Conservation (phyloP, 2,797 vertebrate genomes). For the Crenuchus spilurus region DNA sequence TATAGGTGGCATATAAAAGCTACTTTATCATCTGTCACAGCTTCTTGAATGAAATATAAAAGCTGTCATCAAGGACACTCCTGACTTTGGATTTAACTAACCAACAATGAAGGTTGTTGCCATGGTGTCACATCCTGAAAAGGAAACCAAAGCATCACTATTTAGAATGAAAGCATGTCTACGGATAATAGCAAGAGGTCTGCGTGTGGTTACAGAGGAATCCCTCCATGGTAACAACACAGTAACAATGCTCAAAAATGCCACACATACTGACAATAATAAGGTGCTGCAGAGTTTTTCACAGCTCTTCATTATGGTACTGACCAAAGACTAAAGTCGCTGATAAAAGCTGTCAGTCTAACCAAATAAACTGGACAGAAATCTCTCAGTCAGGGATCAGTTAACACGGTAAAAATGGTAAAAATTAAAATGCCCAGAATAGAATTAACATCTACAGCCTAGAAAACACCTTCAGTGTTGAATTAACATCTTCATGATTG, state of each 20-base stretch:
- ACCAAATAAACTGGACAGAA: not conserved
- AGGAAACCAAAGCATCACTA: conserved; percentile 19
- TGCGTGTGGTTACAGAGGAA: not conserved
- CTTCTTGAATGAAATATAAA: conserved; percentile 20
- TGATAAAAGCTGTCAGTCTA: not conserved
- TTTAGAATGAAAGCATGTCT: conserved; percentile 5
- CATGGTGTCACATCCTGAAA: conserved; percentile 55
- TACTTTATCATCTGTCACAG: conserved; percentile 41
- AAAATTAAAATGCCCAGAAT: too few species aligned
- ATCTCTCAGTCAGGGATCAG: not conserved
- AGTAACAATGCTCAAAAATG: not conserved
- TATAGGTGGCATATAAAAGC: conserved; percentile 34
- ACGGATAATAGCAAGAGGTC: not conserved
- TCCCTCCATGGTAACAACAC: not conserved
- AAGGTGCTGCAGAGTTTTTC: not conserved
- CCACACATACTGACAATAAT: not conserved
- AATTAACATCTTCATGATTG: not conserved
- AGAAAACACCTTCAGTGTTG: not conserved
- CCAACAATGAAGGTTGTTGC: conserved; percentile 60
- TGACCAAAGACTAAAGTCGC: not conserved
- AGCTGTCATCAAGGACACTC: conserved; percentile 44
- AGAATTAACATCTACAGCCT: not conserved
- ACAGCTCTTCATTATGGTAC: not conserved
- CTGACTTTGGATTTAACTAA: conserved; percentile 25
- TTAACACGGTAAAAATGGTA: too few species aligned